Evolutionary conservation across 2,888 invertebrate genomes (phyloP).

Genomic region (Drosophila dives): DNA sequence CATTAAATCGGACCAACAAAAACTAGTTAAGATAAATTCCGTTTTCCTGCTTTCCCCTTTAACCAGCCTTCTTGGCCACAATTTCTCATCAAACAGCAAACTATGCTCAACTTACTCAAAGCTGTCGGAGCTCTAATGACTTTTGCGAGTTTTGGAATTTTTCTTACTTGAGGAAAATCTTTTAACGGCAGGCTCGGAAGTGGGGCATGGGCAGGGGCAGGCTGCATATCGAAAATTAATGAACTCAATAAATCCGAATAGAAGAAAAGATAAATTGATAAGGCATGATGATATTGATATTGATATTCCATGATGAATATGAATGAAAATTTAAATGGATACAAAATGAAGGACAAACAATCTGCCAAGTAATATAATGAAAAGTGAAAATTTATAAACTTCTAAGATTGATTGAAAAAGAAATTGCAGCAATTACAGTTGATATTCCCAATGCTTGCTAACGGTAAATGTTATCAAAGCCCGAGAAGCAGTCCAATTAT

Average conservation of each 20-base stretch:
- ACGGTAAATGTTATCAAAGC: background rate
- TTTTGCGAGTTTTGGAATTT: conserved; percentile 14
- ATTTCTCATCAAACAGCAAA: background rate
- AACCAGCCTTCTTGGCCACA: background rate
- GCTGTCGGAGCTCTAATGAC: conserved; percentile 44
- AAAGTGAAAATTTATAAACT: background rate
- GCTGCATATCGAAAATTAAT: conserved; percentile 43
- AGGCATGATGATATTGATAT: no score
- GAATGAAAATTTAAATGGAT: conserved; percentile 27
- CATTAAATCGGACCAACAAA: conserved; percentile 21
- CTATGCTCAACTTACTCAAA: conserved; percentile 18
- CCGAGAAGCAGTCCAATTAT: conserved; percentile 4
- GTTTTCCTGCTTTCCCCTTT: conserved; percentile 18
- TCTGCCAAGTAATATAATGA: background rate
- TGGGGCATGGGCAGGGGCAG: no score
- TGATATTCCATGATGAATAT: conserved; percentile 40
- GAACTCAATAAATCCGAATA: conserved; percentile 36
- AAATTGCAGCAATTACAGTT: conserved; percentile 6
- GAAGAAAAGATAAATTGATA: conserved; percentile 22
- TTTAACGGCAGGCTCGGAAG: conserved; percentile 14
- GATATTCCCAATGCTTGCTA: background rate
- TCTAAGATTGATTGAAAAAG: background rate
- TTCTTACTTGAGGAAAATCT: conserved; percentile 10
- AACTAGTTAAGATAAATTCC: conserved; percentile 45
- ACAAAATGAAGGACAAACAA: background rate